These are phyloP conservation scores for Mugil cephalus DNA, from an alignment of 2,113 vertebrate genomes.

Conservation along the genomic window DNA sequence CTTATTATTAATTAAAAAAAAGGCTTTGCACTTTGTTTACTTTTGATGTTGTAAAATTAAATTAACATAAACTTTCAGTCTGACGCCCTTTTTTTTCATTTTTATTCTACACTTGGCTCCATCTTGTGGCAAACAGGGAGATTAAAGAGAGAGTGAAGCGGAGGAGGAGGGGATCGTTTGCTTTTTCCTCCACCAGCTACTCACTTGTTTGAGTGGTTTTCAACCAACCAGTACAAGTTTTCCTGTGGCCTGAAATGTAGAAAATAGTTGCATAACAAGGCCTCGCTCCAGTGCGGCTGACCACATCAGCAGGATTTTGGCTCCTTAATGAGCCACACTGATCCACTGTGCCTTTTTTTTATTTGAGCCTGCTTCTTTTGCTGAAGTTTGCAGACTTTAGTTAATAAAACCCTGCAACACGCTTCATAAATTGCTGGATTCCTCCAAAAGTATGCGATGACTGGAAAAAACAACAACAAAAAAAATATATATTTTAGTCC, in stretches of 20 bases:
- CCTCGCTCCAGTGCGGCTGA: background rate
- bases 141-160: constrained; percentile 17
- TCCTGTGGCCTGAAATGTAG: constrained; percentile 36
- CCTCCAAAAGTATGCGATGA: background rate
- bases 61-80: constrained; percentile 38
- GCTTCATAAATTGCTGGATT: no score
- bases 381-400: constrained; percentile 57
- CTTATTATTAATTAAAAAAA: constrained; percentile 49
- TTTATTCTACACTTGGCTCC: constrained; percentile 58
- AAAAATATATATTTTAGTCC: background rate
- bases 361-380: constrained; percentile 50
- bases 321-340: constrained; percentile 56
- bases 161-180: background rate
- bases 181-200: constrained; percentile 23
- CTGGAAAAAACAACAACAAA: constrained; percentile 1
- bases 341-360: constrained; percentile 17
- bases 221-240: constrained; percentile 43
- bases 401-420: constrained; percentile 67
- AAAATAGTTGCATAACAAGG: constrained; percentile 62
- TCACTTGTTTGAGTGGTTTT: constrained; percentile 55
- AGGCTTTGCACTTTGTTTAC: constrained; percentile 61
- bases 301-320: constrained; percentile 56
- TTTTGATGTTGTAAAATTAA: constrained; percentile 55
- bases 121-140: constrained; percentile 68
- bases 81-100: background rate